These are phyloP conservation scores for Anser cygnoides DNA, from an alignment of 2,113 vertebrate genomes.

Conservation along the genomic window DNA sequence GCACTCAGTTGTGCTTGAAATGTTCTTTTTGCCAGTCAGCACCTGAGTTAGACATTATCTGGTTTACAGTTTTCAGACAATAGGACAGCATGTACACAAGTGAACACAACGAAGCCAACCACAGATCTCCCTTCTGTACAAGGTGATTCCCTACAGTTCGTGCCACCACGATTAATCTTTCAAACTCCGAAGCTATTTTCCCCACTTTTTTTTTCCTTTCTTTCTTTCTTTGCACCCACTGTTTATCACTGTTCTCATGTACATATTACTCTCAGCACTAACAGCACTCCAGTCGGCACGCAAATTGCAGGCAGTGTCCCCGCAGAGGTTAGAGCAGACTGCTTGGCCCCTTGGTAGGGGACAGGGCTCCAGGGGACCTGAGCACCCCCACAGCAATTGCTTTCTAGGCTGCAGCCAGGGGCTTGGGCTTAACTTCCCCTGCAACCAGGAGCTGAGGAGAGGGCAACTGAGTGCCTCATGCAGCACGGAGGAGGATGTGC, in stretches of 20 bases:
- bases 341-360: neutral
- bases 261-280: neutral
- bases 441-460: neutral
- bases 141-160: neutral
- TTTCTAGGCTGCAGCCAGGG: neutral
- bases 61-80: neutral
- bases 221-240: neutral
- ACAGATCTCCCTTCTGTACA: neutral
- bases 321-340: accelerated
- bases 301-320: neutral
- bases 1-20: neutral
- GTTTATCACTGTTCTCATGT: neutral
- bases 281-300: neutral
- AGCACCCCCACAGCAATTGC: neutral
- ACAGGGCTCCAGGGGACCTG: neutral
- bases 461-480: accelerated
- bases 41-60: neutral
- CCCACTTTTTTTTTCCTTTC: neutral
- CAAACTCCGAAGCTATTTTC: neutral
- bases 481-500: neutral
- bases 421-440: accelerated
- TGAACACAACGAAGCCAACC: neutral
- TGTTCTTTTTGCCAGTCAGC: neutral
- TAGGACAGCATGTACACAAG: accelerated
- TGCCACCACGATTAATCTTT: neutral